These are phyloP conservation scores for Linurgus olivaceus DNA, from an alignment of 2,797 vertebrate genomes.

Conservation along the genomic window DNA sequence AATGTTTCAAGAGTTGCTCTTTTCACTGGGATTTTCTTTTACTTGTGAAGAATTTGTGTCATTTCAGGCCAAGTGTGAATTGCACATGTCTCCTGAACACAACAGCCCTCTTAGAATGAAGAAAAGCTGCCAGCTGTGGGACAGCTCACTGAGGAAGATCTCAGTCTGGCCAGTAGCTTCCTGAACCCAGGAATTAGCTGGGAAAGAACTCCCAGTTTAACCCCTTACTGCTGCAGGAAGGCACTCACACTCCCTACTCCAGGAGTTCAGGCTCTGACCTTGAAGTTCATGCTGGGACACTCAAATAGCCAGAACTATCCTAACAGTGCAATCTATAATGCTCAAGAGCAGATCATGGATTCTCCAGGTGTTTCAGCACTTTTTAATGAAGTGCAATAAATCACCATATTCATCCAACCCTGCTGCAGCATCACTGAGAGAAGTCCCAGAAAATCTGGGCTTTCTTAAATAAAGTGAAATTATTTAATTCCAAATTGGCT, in stretches of 20 bases:
- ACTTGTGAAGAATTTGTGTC: not conserved
- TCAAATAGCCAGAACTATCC: not conserved
- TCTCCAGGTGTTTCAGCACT: not conserved
- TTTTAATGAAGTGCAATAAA: not conserved
- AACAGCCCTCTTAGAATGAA: not conserved
- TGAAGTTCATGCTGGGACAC: not conserved
- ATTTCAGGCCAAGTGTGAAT: not conserved
- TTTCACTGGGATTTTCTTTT: not conserved
- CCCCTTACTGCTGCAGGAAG: not conserved
- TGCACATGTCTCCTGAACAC: not conserved
- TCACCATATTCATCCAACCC: not conserved
- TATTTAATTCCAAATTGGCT: not conserved
- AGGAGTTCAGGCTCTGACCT: not conserved
- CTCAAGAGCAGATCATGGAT: not conserved
- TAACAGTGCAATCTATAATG: not conserved
- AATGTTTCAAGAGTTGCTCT: not conserved
- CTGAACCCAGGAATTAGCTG: not conserved
- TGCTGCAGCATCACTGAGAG: not conserved
- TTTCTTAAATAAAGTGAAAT: slow-evolving; percentile 8
- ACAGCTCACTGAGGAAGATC: not conserved
- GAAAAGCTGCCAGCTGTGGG: not conserved
- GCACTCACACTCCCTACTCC: not conserved
- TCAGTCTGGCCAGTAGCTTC: not conserved
- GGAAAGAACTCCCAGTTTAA: not conserved
- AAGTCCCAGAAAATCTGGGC: not conserved